Conservation (phyloP, 2,797 vertebrate genomes). For the Cryptoprocta ferox region DNA sequence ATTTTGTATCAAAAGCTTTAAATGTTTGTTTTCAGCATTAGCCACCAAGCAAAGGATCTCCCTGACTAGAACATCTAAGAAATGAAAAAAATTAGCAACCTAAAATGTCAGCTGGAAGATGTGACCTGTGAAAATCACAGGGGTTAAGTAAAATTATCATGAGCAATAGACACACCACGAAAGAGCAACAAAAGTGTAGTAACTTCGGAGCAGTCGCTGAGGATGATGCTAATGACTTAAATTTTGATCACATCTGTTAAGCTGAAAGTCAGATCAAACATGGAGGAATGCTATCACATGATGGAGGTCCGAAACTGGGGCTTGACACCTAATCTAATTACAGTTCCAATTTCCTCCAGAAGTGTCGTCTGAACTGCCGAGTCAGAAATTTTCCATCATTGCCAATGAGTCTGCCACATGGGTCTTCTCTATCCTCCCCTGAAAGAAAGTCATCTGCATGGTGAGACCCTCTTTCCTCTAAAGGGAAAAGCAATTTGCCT, state of each 20-base stretch:
- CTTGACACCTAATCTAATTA: background rate
- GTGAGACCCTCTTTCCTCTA: background rate
- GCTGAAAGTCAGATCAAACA: background rate
- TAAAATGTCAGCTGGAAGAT: background rate
- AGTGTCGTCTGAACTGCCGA: background rate
- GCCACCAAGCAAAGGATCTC: background rate
- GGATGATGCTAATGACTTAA: background rate
- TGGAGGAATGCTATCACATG: background rate
- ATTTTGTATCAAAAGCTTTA: background rate
- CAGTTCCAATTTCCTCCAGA: background rate
- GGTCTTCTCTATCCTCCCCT: background rate
- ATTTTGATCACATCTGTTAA: background rate
- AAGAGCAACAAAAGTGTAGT: background rate
- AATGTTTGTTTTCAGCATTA: background rate
- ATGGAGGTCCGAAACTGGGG: background rate
- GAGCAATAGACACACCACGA: background rate
- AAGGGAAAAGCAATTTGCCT: background rate
- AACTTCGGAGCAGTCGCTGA: background rate
- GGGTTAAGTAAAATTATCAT: background rate
- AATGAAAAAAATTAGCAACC: background rate
- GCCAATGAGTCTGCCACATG: background rate
- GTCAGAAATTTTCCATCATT: background rate
- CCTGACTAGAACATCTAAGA: background rate
- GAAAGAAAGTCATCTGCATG: background rate
- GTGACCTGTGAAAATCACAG: background rate